Evolutionary conservation across 2,888 invertebrate genomes (phyloP), one percentile per base, ranked within the genome.

Genomic region (Nowickia ferox): DNA sequence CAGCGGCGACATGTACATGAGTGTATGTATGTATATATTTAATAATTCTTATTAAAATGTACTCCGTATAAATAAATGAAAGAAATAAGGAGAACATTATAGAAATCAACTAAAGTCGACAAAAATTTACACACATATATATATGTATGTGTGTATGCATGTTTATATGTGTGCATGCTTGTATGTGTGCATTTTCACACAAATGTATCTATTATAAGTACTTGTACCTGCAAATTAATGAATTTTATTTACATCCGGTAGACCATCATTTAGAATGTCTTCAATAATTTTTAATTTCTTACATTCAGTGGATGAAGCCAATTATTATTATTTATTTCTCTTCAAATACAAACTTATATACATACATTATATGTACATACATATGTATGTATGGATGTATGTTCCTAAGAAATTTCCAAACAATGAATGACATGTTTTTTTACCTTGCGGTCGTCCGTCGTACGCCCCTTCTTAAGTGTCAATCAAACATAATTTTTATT

Each of bases 401-500:
- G 17, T 55, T 57, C 65, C 30, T 30, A 30, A 30, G 30, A 30
- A 30, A 30, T 65, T 42, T 55, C 30, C 42, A 61, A 68, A 69
- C 13, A 79, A 53, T 19, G 63, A 72, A 72, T 72, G 61, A 72
- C 65, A 72, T 75, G 40, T 53, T 1, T 42, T 51, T 15, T 42
- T 61, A 17, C 40, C 40, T 15, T 57, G 8, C 8, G 22, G 8
- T 15, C n/a, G 17, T 46, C 15, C 9, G n/a, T 74, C 65, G 15
- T 17, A 40, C 68, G 38, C 46, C 17, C 22, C 61, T 19, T 63
- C 46, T 63, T 74, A 83, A 86, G 68, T 86, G 82, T 86, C 86
- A 83, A 83, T 86, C 86, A 86, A 83, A 86, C 13, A 22, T 48
- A 15, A n/a, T 65, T 82, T 48, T 40, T 65, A 51, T 71, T 55